Conservation (phyloP, 2,113 vertebrate genomes). For the Oncorhynchus tshawytscha region DNA sequence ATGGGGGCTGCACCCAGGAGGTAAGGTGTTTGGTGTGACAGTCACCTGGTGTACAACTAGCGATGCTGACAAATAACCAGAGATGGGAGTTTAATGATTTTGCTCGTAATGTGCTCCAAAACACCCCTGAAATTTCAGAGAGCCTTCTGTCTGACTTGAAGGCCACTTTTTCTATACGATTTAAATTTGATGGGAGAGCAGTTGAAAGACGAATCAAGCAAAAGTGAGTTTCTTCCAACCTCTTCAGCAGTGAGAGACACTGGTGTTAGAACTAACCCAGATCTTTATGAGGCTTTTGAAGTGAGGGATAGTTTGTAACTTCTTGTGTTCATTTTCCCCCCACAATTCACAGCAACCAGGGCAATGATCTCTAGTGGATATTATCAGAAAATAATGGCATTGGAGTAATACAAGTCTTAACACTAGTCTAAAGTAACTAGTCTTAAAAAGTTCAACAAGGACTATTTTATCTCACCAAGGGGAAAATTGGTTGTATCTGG, state of each 20-base stretch:
- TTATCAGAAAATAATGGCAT: too few species aligned
- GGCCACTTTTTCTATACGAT: conserved; percentile 28
- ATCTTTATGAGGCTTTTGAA: neutral
- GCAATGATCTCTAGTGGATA: too few species aligned
- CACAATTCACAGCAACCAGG: neutral
- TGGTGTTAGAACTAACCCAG: neutral
- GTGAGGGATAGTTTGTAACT: neutral
- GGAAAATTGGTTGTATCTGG: too few species aligned
- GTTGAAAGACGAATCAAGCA: conserved; percentile 29
- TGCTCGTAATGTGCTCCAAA: conserved; percentile 30
- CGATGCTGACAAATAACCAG: neutral
- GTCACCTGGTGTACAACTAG: neutral
- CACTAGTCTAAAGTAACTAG: too few species aligned
- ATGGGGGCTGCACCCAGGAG: too few species aligned
- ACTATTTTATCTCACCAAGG: too few species aligned
- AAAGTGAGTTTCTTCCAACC: neutral
- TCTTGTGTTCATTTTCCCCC: too few species aligned
- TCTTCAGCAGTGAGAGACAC: neutral
- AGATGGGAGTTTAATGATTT: conserved; percentile 9
- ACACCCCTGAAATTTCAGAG: conserved; percentile 55
- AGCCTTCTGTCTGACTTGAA: conserved; percentile 37
- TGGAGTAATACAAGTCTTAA: too few species aligned
- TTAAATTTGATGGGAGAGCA: conserved; percentile 62
- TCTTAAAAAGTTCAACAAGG: too few species aligned
- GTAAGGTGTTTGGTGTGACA: too few species aligned